phyloP scores from a whole-genome alignment of 2,888 invertebrate species.

The Phengaris arion region DNA sequence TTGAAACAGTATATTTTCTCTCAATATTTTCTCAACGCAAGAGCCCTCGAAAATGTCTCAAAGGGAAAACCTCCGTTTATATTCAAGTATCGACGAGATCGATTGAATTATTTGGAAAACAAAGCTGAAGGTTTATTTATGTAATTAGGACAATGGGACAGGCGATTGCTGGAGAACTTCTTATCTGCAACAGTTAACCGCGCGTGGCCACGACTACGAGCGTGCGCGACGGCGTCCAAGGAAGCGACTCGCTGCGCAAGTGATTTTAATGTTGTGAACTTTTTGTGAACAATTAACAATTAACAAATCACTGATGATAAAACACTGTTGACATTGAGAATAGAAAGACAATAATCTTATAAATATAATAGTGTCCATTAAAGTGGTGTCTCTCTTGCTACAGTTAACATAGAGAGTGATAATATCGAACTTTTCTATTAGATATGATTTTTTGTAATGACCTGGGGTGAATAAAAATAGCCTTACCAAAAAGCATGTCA shows the following conservation, averaged over 20 bases:
- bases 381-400: too few species aligned
- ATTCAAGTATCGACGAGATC: slow-evolving; percentile 3
- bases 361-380: too few species aligned
- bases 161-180: slow-evolving; percentile 38
- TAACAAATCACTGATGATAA: too few species aligned
- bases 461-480: too few species aligned
- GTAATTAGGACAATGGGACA: slow-evolving; percentile 41
- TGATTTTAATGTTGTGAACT: too few species aligned
- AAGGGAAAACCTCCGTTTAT: slow-evolving; percentile 13
- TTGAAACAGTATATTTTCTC: slow-evolving; percentile 6
- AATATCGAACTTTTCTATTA: too few species aligned
- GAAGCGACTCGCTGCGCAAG: neutral
- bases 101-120: slow-evolving; percentile 29
- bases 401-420: too few species aligned
- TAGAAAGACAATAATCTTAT: too few species aligned
- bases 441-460: too few species aligned
- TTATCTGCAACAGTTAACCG: slow-evolving; percentile 39
- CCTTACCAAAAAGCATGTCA: too few species aligned
- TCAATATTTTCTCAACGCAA: neutral
- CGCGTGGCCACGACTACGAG: neutral
- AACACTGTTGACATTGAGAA: too few species aligned
- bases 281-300: too few species aligned
- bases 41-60: neutral
- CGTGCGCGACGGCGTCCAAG: neutral
- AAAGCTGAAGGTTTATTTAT: slow-evolving; percentile 41